These are phyloP conservation scores for Crax fasciolata DNA, from an alignment of 2,797 vertebrate genomes.

Conservation along the genomic window DNA sequence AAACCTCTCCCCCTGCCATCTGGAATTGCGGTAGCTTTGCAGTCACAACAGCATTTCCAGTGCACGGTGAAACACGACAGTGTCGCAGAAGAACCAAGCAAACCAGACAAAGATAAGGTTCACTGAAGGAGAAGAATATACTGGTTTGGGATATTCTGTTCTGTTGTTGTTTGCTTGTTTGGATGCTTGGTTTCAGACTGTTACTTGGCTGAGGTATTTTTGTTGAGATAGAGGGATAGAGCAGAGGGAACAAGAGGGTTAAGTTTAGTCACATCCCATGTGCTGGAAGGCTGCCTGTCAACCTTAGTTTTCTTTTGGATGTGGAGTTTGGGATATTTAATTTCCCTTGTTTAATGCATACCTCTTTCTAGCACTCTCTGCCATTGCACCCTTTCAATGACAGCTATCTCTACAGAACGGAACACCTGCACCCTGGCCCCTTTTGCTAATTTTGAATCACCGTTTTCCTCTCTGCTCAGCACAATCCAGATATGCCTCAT, in stretches of 20 bases:
- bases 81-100: neutral
- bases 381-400: neutral
- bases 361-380: neutral
- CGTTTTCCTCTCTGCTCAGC: neutral
- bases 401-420: neutral
- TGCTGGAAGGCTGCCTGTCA: neutral
- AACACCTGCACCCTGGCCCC: neutral
- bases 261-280: neutral
- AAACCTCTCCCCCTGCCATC: neutral
- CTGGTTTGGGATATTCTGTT: neutral
- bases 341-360: neutral
- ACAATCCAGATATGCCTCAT: neutral
- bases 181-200: neutral
- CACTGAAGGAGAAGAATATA: fast-evolving
- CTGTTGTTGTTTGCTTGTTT: neutral
- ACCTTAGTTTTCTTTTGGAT: neutral
- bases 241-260: neutral
- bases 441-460: neutral
- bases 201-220: neutral
- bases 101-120: neutral
- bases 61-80: neutral
- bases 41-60: neutral
- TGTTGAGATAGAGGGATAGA: fast-evolving
- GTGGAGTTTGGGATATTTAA: neutral
- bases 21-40: neutral